A percentile compares a stretch with the other conserved stretches of the same genome.
These are phyloP conservation scores for Lasioglossum vierecki DNA, from an alignment of 2,888 invertebrate species.

Conservation along the genomic window DNA sequence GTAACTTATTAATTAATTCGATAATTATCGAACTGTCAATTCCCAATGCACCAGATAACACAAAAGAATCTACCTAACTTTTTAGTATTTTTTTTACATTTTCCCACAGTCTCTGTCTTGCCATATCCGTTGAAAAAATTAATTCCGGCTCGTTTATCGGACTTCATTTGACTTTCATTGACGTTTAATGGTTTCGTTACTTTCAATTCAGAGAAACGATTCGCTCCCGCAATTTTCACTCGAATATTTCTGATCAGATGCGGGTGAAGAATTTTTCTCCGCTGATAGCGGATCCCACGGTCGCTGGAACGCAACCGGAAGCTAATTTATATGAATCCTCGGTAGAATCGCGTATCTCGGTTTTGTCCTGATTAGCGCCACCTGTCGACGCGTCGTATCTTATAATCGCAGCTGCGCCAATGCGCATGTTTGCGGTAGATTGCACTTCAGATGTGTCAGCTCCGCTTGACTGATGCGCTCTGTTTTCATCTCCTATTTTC, in stretches of 20 bases:
- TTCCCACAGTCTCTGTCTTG: neutral
- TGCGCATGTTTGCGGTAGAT: neutral
- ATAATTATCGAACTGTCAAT: neutral
- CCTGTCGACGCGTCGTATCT: conserved; percentile 18
- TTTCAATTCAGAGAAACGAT: neutral
- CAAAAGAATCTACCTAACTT: neutral
- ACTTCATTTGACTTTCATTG: neutral
- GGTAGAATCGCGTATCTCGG: neutral
- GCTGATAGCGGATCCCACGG: neutral
- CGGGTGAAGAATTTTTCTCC: neutral
- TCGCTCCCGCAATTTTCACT: neutral
- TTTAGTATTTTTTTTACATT: neutral
- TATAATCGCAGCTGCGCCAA: neutral
- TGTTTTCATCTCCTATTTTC: conserved; percentile 17
- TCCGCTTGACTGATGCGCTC: neutral
- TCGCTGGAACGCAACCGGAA: neutral
- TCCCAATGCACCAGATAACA: neutral
- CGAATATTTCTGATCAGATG: neutral
- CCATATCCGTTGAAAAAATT: neutral
- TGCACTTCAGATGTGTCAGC: conserved; percentile 5
- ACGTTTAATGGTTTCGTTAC: neutral
- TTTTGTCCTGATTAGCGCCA: neutral
- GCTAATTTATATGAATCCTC: neutral
- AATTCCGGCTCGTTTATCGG: neutral
- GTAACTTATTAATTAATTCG: too few species aligned